Conservation (phyloP, 2,113 vertebrate genomes). For the Ailurus styani region DNA sequence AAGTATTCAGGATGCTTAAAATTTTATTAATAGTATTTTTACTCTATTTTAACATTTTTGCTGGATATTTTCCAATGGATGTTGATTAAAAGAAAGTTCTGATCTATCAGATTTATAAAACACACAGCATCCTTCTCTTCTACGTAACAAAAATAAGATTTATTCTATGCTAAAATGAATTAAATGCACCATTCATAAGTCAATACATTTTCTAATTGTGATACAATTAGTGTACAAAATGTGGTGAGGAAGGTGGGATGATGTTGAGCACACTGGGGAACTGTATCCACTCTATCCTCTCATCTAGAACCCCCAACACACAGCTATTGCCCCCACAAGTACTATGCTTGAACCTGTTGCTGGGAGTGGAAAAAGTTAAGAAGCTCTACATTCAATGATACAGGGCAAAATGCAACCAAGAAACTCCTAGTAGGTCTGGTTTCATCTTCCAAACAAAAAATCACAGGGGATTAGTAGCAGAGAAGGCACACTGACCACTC, state of each 20-base stretch:
- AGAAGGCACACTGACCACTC: not conserved
- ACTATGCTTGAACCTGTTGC: not conserved
- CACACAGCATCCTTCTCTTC: not conserved
- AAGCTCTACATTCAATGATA: not conserved
- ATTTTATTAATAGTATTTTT: not conserved
- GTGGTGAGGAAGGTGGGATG: not conserved
- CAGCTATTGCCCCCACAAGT: not conserved
- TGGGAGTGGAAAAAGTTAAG: not conserved
- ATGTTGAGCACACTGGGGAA: not conserved
- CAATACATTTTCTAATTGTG: not conserved
- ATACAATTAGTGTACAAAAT: not conserved
- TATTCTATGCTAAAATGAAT: not conserved
- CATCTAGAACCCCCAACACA: not conserved
- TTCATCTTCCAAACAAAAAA: not conserved
- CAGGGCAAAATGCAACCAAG: not conserved
- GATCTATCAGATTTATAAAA: constrained; percentile 6
- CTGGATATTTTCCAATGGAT: not conserved
- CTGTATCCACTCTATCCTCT: not conserved
- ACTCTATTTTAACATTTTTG: not conserved
- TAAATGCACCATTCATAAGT: not conserved
- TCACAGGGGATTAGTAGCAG: not conserved
- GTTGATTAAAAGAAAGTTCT: not conserved
- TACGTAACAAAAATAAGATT: not conserved
- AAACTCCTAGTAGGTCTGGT: not conserved
- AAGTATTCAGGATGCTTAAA: not conserved